Conservation (phyloP, 2,797 vertebrate species). For the Pseudomugil gertrudae region DNA sequence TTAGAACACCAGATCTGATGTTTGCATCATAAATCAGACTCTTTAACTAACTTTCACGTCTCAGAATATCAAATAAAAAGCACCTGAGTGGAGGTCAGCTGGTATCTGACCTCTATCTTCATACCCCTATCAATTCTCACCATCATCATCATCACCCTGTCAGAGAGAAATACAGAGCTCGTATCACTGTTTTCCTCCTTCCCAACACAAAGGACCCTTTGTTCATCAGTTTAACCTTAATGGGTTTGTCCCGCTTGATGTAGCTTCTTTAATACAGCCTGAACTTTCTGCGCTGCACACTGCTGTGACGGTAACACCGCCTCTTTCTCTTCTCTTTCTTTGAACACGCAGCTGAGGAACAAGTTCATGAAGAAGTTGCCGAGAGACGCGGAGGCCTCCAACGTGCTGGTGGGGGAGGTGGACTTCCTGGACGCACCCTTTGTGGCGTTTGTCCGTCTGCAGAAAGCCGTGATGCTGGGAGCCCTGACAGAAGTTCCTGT, state of each 20-base stretch:
- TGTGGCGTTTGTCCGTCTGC: slow-evolving; percentile 94
- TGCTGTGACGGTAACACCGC: slow-evolving; percentile 57
- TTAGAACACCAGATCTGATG: neutral
- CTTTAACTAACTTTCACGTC: neutral
- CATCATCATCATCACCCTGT: neutral
- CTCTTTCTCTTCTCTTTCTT: slow-evolving; percentile 30
- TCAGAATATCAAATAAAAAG: neutral
- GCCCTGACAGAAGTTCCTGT: slow-evolving; percentile 97
- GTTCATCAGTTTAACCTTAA: slow-evolving; percentile 55
- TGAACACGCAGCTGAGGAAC: slow-evolving; percentile 88
- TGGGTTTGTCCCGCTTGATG: slow-evolving; percentile 49
- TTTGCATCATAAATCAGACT: neutral
- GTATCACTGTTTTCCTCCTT: neutral
- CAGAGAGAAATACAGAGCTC: slow-evolving; percentile 25
- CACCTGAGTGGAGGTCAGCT: slow-evolving; percentile 33
- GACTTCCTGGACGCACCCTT: slow-evolving; percentile 95
- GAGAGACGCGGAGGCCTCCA: slow-evolving; percentile 96
- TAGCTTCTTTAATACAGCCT: slow-evolving; percentile 23
- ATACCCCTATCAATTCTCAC: slow-evolving; percentile 15
- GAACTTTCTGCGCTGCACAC: slow-evolving; percentile 5
- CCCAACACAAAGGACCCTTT: neutral
- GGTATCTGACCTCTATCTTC: slow-evolving; percentile 23
- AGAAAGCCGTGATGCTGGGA: slow-evolving; percentile 96
- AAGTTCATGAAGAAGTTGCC: slow-evolving; percentile 99
- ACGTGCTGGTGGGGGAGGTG: slow-evolving; percentile 96